Evolutionary conservation across 1,140 invertebrate genomes (phyloP).

Genomic region (Yoshiicerus persimilis): DNA sequence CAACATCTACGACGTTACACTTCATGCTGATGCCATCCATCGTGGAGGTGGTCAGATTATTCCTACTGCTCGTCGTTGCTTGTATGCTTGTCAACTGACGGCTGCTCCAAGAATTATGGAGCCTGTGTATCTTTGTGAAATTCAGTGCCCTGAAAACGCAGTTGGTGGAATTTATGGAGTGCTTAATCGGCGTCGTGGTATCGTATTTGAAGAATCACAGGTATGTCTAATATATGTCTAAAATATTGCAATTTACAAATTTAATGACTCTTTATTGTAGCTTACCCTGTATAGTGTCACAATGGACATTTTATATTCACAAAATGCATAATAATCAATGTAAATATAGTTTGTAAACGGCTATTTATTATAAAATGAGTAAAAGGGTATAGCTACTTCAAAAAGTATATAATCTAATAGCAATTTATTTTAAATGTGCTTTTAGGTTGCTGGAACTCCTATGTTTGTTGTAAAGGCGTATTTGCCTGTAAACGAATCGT

Average conservation of each 20-base stretch:
- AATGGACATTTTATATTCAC: too few relatives aligned
- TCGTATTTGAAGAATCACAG: constrained; percentile 91
- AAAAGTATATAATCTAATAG: too few relatives aligned
- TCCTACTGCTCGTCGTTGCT: constrained; percentile 94
- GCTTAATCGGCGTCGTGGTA: constrained; percentile 92
- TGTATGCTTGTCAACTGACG: constrained; percentile 94
- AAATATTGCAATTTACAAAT: too few relatives aligned
- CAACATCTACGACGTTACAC: constrained; percentile 98
- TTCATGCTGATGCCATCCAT: constrained; percentile 99
- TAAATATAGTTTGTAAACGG: too few relatives aligned
- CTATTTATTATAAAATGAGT: too few relatives aligned
- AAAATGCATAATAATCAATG: too few relatives aligned
- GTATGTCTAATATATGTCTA: constrained; percentile 18
- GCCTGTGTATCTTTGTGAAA: constrained; percentile 98
- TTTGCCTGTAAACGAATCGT: constrained; percentile 98
- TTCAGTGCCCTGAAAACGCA: constrained; percentile 69
- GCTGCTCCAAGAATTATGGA: constrained; percentile 93
- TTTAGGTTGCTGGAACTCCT: constrained; percentile 85
- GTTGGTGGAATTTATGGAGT: constrained; percentile 96
- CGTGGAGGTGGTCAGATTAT: constrained; percentile 99
- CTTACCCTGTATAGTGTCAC: too few relatives aligned
- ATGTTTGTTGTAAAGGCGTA: constrained; percentile 99
- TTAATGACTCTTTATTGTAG: too few relatives aligned
- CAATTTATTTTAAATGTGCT: too few relatives aligned
- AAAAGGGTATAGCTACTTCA: too few relatives aligned